Evolutionary conservation across 1,140 invertebrate species (phyloP), one percentile per base, ranked within the genome.

Genomic region (Probaryconus sp.): DNA sequence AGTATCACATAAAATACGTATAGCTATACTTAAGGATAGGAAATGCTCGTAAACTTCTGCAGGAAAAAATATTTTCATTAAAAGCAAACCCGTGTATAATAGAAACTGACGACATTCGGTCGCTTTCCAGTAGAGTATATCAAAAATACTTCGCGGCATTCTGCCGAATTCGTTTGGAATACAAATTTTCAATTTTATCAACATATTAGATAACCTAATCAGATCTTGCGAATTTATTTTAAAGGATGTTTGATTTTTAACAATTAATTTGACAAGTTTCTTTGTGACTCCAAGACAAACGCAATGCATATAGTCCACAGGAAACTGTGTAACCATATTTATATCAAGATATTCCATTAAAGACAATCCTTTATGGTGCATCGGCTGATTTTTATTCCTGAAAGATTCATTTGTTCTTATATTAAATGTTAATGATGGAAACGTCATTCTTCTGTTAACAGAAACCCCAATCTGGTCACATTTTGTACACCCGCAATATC

Each of bases 271-370:
- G n/a, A 67, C 4, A 0, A 67, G 5, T 10, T 40, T 37, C 45
- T 18, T 53, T 14, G 14, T 38, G 1, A 45, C 61, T 14, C 61
- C 56, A 33, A 60, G 55, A 17, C 56, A 61, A 9, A 40, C 42
- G 2, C 28, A 38, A 37, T 61, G 56, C 42, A 65, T 48, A 40
- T 55, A 56, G 5, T 67, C 63, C 2, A 67, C n/a, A 1, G 51
- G 51, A 18, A 67, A 67, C 18, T 67, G 63, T 6, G n/a, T 24
- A 2, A 56, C 18, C 63, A 67, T 67, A 17, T 56, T 17, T 9
- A 67, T 47, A 1, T 20, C 2, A 11, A 56, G 18, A 1, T 26
- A 6, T 48, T 67, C 50, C 31, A 67, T 37, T 7, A 33, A 35
- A 14, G 63, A 56, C 11, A 7, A 13, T 13, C 40, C 63, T 26